phyloP scores from a whole-genome alignment of 2,888 invertebrate species.

The Caenorhabditis imperialis region DNA sequence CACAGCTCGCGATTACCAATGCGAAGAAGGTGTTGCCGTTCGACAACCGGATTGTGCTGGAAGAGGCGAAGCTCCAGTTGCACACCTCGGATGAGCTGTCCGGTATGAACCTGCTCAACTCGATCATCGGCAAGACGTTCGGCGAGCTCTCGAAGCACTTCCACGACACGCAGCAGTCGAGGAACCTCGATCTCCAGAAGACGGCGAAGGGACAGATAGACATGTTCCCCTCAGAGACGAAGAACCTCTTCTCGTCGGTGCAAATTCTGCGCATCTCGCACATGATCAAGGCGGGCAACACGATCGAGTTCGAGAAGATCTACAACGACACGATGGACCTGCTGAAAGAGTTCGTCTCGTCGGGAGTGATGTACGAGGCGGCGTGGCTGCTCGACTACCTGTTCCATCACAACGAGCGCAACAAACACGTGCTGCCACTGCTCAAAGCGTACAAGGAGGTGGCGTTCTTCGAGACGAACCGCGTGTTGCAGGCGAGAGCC shows the following conservation, averaged over 20 bases:
- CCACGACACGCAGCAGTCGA: constrained; percentile 33
- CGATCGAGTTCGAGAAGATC: constrained; percentile 39
- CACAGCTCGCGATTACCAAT: constrained; percentile 31
- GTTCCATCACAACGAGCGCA: constrained; percentile 34
- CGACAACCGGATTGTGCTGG: constrained; percentile 46
- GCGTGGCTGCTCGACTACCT: constrained; percentile 52
- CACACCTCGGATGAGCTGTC: constrained; percentile 36
- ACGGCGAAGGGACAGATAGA: constrained; percentile 25
- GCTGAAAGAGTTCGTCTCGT: constrained; percentile 28
- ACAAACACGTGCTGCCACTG: constrained; percentile 22
- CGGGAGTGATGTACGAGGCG: constrained; percentile 55
- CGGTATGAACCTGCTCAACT: constrained; percentile 46
- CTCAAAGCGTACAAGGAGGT: constrained; percentile 47
- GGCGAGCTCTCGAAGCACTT: constrained; percentile 30
- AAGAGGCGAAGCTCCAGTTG: constrained; percentile 48
- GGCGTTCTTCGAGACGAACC: constrained; percentile 46
- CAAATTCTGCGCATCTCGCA: constrained; percentile 54
- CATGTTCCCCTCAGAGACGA: constrained; percentile 28
- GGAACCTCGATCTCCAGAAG: constrained; percentile 32
- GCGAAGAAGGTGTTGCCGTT: constrained; percentile 44
- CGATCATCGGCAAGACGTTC: constrained; percentile 42
- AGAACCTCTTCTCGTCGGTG: constrained; percentile 47
- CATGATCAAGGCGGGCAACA: constrained; percentile 47
- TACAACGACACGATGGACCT: constrained; percentile 41
- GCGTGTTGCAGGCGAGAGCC: constrained; percentile 42